Evolutionary conservation across 30 jellyfish, hydroid and myxozoan genomes (phyloP).

Genomic region (Hydra vulgaris): DNA sequence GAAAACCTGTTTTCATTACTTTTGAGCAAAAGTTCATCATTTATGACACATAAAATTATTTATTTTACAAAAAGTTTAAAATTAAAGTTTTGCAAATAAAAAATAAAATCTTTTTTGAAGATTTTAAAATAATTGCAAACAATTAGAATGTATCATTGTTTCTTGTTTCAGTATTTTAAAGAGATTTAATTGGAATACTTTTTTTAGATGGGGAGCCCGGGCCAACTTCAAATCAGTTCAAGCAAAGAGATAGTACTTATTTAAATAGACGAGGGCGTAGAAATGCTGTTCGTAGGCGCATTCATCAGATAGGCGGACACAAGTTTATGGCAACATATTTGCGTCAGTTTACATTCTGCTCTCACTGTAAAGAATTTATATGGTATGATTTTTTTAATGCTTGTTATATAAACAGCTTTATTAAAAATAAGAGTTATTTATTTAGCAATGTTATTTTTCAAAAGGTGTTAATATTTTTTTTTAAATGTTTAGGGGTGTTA

Average conservation of each 20-base stretch:
- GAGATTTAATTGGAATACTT: neutral
- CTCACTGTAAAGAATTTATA: constrained; percentile 89
- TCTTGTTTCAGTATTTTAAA: too few species aligned
- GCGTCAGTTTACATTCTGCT: constrained; percentile 81
- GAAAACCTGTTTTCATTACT: too few species aligned
- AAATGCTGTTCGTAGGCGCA: constrained; percentile 92
- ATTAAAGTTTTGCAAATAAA: too few species aligned
- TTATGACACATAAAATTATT: too few species aligned
- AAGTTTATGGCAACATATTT: constrained; percentile 92
- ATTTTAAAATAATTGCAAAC: too few species aligned
- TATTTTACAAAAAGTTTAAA: too few species aligned
- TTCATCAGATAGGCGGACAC: constrained; percentile 95
- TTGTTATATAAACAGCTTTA: neutral
- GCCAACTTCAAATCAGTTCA: neutral
- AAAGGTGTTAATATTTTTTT: too few species aligned
- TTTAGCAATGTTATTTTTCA: too few species aligned
- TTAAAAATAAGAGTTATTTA: too few species aligned
- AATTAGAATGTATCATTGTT: too few species aligned
- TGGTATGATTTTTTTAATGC: constrained; percentile 42
- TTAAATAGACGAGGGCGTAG: constrained; percentile 78
- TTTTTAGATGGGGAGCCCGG: neutral
- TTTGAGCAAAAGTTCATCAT: too few species aligned
- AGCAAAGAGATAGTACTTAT: constrained; percentile 53
- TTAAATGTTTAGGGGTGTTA: constrained; percentile 76
- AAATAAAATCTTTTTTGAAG: too few species aligned